Conservation (phyloP, 2,888 invertebrate genomes). For the Druceiella hillmani region DNA sequence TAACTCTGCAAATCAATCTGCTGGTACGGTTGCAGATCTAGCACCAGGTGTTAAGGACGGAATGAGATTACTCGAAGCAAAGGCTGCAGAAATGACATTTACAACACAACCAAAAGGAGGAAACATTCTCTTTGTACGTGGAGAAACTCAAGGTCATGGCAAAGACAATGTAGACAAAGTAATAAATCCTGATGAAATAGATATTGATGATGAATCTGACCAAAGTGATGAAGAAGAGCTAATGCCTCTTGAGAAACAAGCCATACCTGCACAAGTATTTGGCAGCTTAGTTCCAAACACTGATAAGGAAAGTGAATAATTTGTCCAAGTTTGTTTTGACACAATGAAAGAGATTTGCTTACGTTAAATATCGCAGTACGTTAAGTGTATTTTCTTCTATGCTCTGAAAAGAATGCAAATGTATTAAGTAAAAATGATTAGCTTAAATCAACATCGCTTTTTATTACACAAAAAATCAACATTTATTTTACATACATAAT, state of each 20-base stretch:
- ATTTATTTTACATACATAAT: no score
- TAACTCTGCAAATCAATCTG: slow-evolving; percentile 63
- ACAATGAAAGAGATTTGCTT: no score
- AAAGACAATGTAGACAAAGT: slow-evolving; percentile 61
- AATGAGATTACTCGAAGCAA: slow-evolving; percentile 84
- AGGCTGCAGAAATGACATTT: slow-evolving; percentile 64
- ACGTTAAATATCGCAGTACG: no score
- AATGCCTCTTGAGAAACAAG: slow-evolving; percentile 76
- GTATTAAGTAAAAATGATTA: no score
- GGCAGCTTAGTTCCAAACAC: slow-evolving; percentile 60
- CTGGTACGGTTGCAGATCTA: slow-evolving; percentile 65
- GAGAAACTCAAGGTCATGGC: slow-evolving; percentile 71
- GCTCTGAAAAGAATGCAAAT: no score
- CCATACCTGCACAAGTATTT: slow-evolving; percentile 87
- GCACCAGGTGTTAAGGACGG: slow-evolving; percentile 77
- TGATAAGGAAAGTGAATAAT: slow-evolving; percentile 27
- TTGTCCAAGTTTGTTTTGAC: no score
- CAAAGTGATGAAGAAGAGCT: slow-evolving; percentile 55
- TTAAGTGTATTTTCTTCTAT: no score
- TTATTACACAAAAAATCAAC: no score
- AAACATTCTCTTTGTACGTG: slow-evolving; percentile 82
- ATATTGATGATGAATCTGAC: slow-evolving; percentile 71
- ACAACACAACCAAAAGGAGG: slow-evolving; percentile 42
- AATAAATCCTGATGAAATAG: slow-evolving; percentile 83
- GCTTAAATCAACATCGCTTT: no score